Base-by-base conservation (phyloP, 2,888 invertebrate genomes). In the Lampropteryx suffumata region DNA sequence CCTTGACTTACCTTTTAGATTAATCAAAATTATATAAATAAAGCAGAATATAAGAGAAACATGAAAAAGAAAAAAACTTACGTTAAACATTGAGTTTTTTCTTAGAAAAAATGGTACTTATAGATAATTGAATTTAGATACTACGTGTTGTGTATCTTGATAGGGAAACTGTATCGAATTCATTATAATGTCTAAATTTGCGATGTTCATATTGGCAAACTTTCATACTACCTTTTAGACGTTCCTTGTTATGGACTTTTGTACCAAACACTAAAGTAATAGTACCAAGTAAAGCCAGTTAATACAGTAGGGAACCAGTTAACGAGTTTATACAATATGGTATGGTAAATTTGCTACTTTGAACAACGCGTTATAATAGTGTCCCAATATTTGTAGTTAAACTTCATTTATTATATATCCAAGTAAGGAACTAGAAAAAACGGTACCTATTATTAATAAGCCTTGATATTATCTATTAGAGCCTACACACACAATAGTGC, bases 361-460 rank as follows among this genome's bases (percentile, higher is more conserved):
- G 30, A n/a, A 24, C 6, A 27, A 12, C 9, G n/a, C 37, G 37
- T 2, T 29, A 43, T 7, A n/a, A 24, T 41, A 37, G 27, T 48
- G 39, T 49, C 41, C 27, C 48, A 52, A 52, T 49, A 44, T 52
- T 46, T 45, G 47, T 58, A 54, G 56, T 48, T 40, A 48, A 47
- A 55, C 35, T 54, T 48, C 45, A 46, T 40, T 34, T 40, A 43
- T 48, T 42, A 55, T 58, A 59, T 63, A 59, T 63, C 59, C 56
- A 47, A 67, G 55, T 64, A 72, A 71, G 69, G 50, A 59, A 53
- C 57, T 72, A 69, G 69, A 67, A 44, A 56, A 67, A 77, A 79
- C 77, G 77, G 85, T 86, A 88, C 84, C 85, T 84, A 84, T 75
- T 73, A 69, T 76, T 72, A 59, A 76, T 78, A 80, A 4, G 81